phyloP scores from a whole-genome alignment of 2,797 vertebrate genomes.

The Diplodus sargus region DNA sequence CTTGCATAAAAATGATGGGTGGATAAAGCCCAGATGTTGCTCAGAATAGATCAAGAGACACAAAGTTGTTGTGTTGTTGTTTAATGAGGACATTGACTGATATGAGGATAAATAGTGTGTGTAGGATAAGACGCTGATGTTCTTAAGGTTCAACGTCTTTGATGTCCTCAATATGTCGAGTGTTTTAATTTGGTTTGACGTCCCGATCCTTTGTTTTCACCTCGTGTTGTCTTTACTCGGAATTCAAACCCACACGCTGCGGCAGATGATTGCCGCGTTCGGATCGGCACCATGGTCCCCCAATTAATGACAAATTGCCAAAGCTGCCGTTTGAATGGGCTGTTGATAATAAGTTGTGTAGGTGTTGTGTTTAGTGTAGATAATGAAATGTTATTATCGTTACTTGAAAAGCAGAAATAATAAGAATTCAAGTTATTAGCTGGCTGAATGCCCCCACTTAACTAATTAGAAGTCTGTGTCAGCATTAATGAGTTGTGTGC shows the following conservation, averaged over 20 bases:
- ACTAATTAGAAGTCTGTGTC: constrained; percentile 77
- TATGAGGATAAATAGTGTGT: constrained; percentile 18
- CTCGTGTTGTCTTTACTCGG: constrained; percentile 8
- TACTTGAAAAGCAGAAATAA: constrained; percentile 65
- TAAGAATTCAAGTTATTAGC: constrained; percentile 68
- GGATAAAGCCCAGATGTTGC: constrained; percentile 39
- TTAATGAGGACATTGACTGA: constrained; percentile 31
- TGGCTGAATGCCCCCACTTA: constrained; percentile 74
- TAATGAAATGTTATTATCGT: constrained; percentile 60
- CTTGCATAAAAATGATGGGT: neutral
- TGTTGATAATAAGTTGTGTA: constrained; percentile 35
- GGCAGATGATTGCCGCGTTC: constrained; percentile 31
- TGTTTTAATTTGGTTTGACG: neutral
- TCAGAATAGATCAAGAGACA: constrained; percentile 32
- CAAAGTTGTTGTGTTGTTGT: constrained; percentile 15
- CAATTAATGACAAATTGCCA: constrained; percentile 20
- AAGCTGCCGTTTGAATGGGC: constrained; percentile 15
- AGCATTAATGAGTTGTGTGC: constrained; percentile 75
- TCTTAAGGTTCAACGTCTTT: constrained; percentile 7
- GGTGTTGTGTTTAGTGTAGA: constrained; percentile 49
- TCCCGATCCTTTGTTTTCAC: constrained; percentile 9
- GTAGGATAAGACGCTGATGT: neutral
- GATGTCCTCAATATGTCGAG: constrained; percentile 5
- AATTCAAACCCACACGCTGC: constrained; percentile 23
- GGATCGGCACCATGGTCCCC: constrained; percentile 2